phyloP scores from a whole-genome alignment of 2,888 invertebrate species.

The Chymomyza fuscimana region DNA sequence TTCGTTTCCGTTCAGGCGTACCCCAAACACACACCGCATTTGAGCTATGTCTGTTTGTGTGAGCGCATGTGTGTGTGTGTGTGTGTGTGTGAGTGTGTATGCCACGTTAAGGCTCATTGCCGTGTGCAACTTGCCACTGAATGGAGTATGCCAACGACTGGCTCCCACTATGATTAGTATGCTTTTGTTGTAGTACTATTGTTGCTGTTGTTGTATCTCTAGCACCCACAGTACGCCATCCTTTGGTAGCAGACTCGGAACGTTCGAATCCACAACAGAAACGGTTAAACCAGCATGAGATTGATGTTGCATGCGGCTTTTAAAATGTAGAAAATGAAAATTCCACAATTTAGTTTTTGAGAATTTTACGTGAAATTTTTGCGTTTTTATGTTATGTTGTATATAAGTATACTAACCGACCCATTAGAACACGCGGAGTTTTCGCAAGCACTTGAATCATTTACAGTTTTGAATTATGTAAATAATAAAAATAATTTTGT shows the following conservation, averaged over 20 bases:
- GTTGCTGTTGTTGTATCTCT: slow-evolving; percentile 2
- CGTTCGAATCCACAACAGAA: background rate
- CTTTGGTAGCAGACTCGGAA: background rate
- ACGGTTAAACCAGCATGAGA: slow-evolving; percentile 32
- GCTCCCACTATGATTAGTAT: slow-evolving; percentile 62
- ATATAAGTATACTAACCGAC: background rate
- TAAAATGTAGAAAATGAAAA: slow-evolving; percentile 40
- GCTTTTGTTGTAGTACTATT: slow-evolving; percentile 50
- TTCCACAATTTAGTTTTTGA: slow-evolving; percentile 27
- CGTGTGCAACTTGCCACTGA: slow-evolving; percentile 1
- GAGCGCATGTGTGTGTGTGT: background rate
- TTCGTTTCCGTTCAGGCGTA: slow-evolving; percentile 57
- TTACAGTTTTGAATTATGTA: too few species aligned
- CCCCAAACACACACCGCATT: slow-evolving; percentile 40
- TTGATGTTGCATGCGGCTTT: slow-evolving; percentile 65
- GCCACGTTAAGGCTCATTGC: slow-evolving; percentile 39
- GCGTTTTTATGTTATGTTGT: slow-evolving; percentile 15
- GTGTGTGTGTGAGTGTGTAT: background rate
- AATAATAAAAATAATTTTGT: too few species aligned
- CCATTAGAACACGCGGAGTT: background rate
- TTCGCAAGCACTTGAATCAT: too few species aligned
- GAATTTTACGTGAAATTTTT: slow-evolving; percentile 10
- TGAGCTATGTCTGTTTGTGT: slow-evolving; percentile 13
- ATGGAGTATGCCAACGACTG: background rate
- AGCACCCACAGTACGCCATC: background rate